phyloP scores from a whole-genome alignment of 2,113 vertebrate species.

The Nyctereutes procyonoides region DNA sequence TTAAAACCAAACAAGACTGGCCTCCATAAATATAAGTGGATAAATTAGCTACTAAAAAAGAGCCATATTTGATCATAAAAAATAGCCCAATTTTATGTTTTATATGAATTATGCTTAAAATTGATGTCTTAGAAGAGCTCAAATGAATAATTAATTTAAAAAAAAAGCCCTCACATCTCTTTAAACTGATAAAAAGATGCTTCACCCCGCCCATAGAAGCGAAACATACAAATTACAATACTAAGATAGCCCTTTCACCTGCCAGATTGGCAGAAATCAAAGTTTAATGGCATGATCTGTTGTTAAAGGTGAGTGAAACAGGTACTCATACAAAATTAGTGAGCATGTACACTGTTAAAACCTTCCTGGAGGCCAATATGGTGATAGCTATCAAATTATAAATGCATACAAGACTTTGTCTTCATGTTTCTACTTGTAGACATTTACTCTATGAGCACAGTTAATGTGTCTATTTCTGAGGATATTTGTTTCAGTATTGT shows the following conservation, averaged over 20 bases:
- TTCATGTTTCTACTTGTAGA: background rate
- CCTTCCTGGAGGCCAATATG: background rate
- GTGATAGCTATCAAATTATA: background rate
- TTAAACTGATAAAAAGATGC: conserved; percentile 2
- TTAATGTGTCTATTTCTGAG: background rate
- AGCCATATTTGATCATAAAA: background rate
- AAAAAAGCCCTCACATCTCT: background rate
- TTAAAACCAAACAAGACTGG: background rate
- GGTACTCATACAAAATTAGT: background rate
- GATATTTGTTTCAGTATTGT: background rate
- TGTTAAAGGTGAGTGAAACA: background rate
- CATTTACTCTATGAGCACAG: background rate
- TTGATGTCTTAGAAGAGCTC: background rate
- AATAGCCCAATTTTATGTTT: background rate
- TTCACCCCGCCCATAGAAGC: background rate
- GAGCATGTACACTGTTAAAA: background rate
- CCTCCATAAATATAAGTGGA: background rate
- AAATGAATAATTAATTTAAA: background rate
- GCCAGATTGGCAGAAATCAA: background rate
- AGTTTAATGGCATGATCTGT: background rate
- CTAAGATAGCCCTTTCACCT: background rate
- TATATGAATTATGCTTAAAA: background rate
- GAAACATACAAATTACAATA: background rate
- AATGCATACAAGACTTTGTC: background rate
- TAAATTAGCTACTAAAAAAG: background rate